Evolutionary conservation across 2,888 invertebrate genomes (phyloP).

Genomic region (Meteorus cinctellus): DNA sequence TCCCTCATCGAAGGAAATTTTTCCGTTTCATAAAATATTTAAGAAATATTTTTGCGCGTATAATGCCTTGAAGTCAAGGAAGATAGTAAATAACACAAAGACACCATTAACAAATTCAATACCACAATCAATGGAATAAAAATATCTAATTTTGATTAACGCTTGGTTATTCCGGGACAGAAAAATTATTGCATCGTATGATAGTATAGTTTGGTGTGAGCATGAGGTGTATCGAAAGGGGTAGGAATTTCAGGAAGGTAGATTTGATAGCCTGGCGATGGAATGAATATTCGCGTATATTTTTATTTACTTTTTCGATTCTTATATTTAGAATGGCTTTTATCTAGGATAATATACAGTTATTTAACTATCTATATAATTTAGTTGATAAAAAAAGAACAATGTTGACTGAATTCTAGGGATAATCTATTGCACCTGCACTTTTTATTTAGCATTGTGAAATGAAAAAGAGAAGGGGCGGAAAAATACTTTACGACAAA

Average conservation of each 20-base stretch:
- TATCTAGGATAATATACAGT: neutral
- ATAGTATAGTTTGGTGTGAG: neutral
- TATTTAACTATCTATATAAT: constrained; percentile 27
- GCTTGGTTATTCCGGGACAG: neutral
- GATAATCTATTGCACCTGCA: constrained; percentile 70
- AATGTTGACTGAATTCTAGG: constrained; percentile 72
- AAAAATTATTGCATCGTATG: neutral
- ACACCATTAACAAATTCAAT: neutral
- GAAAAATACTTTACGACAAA: constrained; percentile 62
- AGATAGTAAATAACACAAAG: neutral
- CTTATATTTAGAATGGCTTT: constrained; percentile 32
- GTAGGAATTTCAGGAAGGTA: neutral
- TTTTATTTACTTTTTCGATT: neutral
- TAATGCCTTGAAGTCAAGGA: constrained; percentile 41
- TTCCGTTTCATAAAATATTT: constrained; percentile 38
- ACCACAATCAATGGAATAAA: neutral
- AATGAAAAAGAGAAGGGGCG: constrained; percentile 42
- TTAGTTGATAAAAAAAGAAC: constrained; percentile 21
- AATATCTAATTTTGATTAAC: neutral
- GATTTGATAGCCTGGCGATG: neutral
- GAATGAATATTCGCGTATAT: neutral
- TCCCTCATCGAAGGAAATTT: constrained; percentile 23
- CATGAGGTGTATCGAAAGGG: neutral
- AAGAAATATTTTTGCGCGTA: constrained; percentile 40
- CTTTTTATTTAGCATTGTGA: constrained; percentile 66